phyloP scores from a whole-genome alignment of 2,888 invertebrate species.

The Oasisia sp. region DNA sequence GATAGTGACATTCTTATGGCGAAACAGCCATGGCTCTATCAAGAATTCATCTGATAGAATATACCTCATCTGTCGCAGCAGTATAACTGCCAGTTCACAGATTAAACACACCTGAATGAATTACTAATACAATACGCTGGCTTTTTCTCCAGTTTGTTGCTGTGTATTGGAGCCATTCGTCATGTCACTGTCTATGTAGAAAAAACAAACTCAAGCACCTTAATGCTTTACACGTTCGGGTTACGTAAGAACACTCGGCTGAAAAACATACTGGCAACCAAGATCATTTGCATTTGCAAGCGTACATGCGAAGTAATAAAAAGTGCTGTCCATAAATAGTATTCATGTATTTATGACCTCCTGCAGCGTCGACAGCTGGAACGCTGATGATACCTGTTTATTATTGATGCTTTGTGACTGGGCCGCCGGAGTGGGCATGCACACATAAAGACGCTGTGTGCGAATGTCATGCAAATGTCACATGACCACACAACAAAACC shows the following conservation, averaged over 20 bases:
- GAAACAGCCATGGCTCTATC: not conserved
- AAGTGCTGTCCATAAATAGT: not conserved
- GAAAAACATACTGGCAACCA: not conserved
- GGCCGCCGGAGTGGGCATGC: not conserved
- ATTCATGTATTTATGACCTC: not conserved
- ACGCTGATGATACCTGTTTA: not conserved
- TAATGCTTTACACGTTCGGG: not conserved
- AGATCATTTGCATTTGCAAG: not conserved
- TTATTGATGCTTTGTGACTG: not conserved
- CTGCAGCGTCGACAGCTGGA: not conserved
- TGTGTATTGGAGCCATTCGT: not conserved
- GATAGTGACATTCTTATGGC: not conserved
- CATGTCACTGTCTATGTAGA: not conserved
- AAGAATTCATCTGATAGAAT: not conserved
- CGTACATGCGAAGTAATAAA: not conserved
- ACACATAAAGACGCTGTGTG: not conserved
- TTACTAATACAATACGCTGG: not conserved
- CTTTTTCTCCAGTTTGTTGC: not conserved
- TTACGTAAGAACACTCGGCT: not conserved
- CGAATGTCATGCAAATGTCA: not conserved
- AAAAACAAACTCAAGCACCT: not conserved
- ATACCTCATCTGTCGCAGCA: not conserved
- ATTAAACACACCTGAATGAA: not conserved
- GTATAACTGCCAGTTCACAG: not conserved
- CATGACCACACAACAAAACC: not conserved